Evolutionary conservation across 2,888 invertebrate species (phyloP).

Genomic region (Cantharis rustica): DNA sequence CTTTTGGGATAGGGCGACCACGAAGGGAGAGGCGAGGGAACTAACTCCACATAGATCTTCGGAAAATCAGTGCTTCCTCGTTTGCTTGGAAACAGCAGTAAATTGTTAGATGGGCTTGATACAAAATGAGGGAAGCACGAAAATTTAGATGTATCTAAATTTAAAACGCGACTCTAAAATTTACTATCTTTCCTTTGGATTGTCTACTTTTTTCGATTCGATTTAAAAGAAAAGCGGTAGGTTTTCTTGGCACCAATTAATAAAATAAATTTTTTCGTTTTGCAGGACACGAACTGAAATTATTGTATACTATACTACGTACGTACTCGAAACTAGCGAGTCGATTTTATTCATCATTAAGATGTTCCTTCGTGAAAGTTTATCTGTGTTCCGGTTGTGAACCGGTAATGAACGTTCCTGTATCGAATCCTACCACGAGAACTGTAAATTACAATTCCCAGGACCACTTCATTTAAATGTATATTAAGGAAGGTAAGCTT

Average conservation of each 20-base stretch:
- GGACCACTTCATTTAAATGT: conserved; percentile 36
- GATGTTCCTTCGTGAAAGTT: conserved; percentile 38
- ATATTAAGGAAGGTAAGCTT: conserved; percentile 33
- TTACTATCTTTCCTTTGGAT: conserved; percentile 9
- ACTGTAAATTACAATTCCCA: conserved; percentile 36
- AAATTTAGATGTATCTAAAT: conserved; percentile 29
- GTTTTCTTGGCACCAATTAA: not conserved
- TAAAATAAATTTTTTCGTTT: not conserved
- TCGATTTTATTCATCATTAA: conserved; percentile 40
- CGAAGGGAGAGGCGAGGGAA: conserved; percentile 5
- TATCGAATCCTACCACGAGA: conserved; percentile 34
- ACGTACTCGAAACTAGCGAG: conserved; percentile 26
- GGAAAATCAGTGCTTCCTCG: conserved; percentile 25
- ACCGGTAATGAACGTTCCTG: conserved; percentile 45
- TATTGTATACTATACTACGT: too few relatives aligned
- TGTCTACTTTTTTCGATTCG: not conserved
- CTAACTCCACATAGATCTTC: conserved; percentile 19
- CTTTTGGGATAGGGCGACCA: conserved; percentile 12
- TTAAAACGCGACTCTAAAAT: conserved; percentile 21
- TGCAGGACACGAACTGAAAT: not conserved
- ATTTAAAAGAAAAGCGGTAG: not conserved
- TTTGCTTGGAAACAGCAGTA: conserved; percentile 26
- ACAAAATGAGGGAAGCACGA: conserved; percentile 24
- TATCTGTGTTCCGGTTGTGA: conserved; percentile 40
- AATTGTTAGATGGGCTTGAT: conserved; percentile 26